A percentile compares a stretch with the other conserved stretches of the same genome.
phyloP scores from a whole-genome alignment of 1,140 invertebrate species.

The Plutomurus gul region DNA sequence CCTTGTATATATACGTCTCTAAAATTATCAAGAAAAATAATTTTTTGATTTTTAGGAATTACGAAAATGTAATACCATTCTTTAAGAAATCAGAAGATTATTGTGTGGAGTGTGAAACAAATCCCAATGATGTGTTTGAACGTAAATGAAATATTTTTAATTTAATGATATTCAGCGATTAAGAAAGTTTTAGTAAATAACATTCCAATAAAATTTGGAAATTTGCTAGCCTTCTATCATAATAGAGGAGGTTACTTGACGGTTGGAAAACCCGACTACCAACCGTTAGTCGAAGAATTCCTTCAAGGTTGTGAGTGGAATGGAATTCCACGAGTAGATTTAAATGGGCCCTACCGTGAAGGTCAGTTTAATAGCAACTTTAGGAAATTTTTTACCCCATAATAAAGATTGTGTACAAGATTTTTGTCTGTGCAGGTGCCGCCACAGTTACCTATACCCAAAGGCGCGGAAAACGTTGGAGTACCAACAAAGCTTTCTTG shows the following conservation, averaged over 20 bases:
- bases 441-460: constrained; percentile 51
- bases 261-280: constrained; percentile 47
- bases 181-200: neutral
- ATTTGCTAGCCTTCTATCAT: constrained; percentile 41
- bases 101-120: constrained; percentile 49
- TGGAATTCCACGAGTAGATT: constrained; percentile 51
- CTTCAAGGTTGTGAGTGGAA: constrained; percentile 48
- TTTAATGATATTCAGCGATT: neutral
- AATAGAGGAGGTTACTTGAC: constrained; percentile 43
- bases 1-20: too few species aligned
- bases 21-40: too few species aligned
- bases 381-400: neutral
- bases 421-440: constrained; percentile 31
- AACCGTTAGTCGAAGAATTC: constrained; percentile 50
- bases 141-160: constrained; percentile 44
- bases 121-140: constrained; percentile 46
- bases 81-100: constrained; percentile 61
- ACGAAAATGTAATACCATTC: constrained; percentile 62
- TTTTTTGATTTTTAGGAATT: too few species aligned
- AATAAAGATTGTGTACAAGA: neutral
- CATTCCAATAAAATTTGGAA: neutral
- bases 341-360: constrained; percentile 49
- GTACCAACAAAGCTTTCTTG: constrained; percentile 49
- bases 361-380: constrained; percentile 31
- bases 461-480: constrained; percentile 45